Evolutionary conservation across 2,888 invertebrate genomes (phyloP).

Genomic region (Lacanobia wlatinum): DNA sequence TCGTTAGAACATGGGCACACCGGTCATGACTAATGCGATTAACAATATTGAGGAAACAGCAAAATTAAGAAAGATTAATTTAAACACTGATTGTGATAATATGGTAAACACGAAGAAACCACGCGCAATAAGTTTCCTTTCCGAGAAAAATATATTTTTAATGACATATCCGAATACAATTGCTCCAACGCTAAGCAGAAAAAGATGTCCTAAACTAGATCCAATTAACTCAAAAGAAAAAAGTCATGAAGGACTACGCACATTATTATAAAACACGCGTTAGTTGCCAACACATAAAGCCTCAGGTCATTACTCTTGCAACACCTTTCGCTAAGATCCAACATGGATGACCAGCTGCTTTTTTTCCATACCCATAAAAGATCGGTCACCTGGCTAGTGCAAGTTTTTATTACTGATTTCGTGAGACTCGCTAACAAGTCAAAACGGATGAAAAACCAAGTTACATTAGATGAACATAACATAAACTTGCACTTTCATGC

Average conservation of each 20-base stretch:
- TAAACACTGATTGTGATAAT: not conserved
- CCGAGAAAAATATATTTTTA: too few relatives aligned
- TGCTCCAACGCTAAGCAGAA: too few relatives aligned
- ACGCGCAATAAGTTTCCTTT: too few relatives aligned
- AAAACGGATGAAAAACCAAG: constrained; percentile 69
- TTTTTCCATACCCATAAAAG: constrained; percentile 72
- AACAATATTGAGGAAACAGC: constrained; percentile 20
- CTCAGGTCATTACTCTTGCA: constrained; percentile 44
- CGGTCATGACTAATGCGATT: constrained; percentile 21
- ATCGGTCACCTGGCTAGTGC: constrained; percentile 65
- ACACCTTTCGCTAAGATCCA: constrained; percentile 78
- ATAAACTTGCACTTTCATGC: constrained; percentile 73
- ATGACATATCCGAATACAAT: too few relatives aligned
- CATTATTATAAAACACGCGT: constrained; percentile 20
- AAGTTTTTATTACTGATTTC: constrained; percentile 70
- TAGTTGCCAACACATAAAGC: constrained; percentile 24
- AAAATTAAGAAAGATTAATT: constrained; percentile 21
- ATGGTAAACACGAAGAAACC: too few relatives aligned
- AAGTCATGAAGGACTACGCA: not conserved
- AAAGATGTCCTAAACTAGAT: not conserved
- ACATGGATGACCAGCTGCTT: constrained; percentile 75
- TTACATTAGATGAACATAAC: constrained; percentile 63
- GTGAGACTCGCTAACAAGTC: constrained; percentile 66
- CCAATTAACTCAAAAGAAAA: not conserved
- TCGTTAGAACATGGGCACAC: constrained; percentile 24